Evolutionary conservation across 30 jellyfish, hydroid and myxozoan species (phyloP), one percentile per base, ranked within the genome.

Genomic region (Turritopsis rubra): DNA sequence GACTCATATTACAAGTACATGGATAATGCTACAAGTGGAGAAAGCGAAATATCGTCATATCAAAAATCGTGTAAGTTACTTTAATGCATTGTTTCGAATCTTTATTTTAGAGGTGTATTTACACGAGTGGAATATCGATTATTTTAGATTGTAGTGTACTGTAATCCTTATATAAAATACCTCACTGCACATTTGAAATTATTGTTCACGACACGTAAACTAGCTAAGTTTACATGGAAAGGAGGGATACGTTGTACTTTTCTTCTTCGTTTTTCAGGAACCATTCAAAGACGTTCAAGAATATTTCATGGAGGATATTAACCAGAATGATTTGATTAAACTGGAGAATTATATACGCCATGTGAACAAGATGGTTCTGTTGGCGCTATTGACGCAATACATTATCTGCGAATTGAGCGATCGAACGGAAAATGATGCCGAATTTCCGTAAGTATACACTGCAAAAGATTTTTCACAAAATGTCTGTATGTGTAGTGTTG

Each of bases 11-110:
- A 85, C 85, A n/a, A 82, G 91, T 19, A 68, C 75, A 0, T 88
- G 96, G 96, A 18, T 72, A 18, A 88, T 88, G 96, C 75, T 88
- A 65, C 78, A 79, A 16, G 88, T 84, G 31, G 96, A 88, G 75
- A 75, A 88, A 28, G 96, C 96, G 7, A 66, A 25, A 8, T 66
- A 85, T 8, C 85, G 83, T 19, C 41, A 80, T 24, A 74, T 77
- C 18, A 81, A 71, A 30, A 73, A 85, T 8, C 79, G 83, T 88
- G 95, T 81, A 41, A 41, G 60, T 13, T 41, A 41, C n/a, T 41
- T 41, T 5, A 41, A 5, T 41, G 13, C 5, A 41, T 41, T 41
- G 9, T 41, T 41, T 13, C 60, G n/a, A n/a, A n/a, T n/a, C n/a
- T n/a, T n/a, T n/a, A n/a, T n/a, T n/a, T n/a, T n/a, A n/a, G n/a